A percentile compares a stretch with the other conserved stretches of the same genome.
phyloP scores from a whole-genome alignment of 2,113 vertebrate genomes.

The Aplodontia rufa region DNA sequence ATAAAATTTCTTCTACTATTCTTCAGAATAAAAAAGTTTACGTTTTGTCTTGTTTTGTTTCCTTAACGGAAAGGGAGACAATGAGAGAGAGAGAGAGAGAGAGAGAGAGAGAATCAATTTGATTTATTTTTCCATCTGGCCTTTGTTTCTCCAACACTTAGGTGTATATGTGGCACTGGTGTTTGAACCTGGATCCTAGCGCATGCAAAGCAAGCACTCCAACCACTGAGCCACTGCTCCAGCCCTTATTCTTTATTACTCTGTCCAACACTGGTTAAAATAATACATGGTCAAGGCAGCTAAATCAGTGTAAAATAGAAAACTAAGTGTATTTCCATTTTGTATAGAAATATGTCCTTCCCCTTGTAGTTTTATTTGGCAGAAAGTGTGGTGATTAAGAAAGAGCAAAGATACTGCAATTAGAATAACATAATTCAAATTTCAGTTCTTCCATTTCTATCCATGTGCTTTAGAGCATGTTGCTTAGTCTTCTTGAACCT shows the following conservation, averaged over 20 bases:
- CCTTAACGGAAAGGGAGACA: no score
- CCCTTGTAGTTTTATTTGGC: background rate
- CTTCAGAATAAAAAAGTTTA: background rate
- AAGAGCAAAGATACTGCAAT: background rate
- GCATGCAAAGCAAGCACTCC: no score
- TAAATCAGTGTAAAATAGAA: background rate
- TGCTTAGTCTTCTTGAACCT: background rate
- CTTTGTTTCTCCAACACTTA: no score
- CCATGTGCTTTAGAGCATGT: background rate
- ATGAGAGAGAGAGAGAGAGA: no score
- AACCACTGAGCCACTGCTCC: no score
- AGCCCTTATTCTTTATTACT: no score
- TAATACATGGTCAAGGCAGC: background rate
- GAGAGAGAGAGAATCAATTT: no score
- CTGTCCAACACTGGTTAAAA: background rate
- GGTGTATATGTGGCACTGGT: no score
- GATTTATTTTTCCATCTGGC: no score
- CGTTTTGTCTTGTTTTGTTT: no score
- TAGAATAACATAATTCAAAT: background rate
- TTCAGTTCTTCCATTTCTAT: background rate
- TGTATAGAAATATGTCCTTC: background rate
- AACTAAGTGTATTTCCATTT: background rate
- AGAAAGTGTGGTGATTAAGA: background rate
- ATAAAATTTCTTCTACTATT: background rate
- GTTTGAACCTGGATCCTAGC: no score